Base-by-base conservation (phyloP, 2,113 vertebrate species). In the Forbesichthys papilliferus region DNA sequence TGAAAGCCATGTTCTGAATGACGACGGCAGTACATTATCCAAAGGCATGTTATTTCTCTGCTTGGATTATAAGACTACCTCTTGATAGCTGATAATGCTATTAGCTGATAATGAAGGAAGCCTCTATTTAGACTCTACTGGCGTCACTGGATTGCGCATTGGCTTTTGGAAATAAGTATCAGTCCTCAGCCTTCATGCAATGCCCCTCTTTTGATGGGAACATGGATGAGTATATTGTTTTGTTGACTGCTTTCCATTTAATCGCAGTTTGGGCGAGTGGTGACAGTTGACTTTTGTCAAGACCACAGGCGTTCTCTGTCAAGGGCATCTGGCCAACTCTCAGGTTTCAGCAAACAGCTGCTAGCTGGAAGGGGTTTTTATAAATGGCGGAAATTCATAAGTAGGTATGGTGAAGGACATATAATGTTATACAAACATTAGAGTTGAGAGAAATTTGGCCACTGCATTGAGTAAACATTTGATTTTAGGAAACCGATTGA, bases 1-100 rank as follows among this genome's bases (percentile, higher is more conserved):
- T 80, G 66, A 79, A 83, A 80, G 81, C 71, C 64, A 57, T 80
- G 74, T 71, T 78, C 59, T 49, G 58, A 73, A 83, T 86, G 75
- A 72, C 79, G 76, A 80, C 18, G 75, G 69, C 54, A 16, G 64
- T 36, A 36, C 27, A 81, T 80, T 86, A 65, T 78, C 72, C 61
- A 59, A 5, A 78, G 72, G 75, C 71, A 75, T 57, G 61, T 52
- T 66, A 64, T 64, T 36, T 64, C 75, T 76, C 67, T 65, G 68
- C 52, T 57, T 52, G 16, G 65, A 84, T 83, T 78, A 89, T 86
- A 88, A 83, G 83, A 88, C 69, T 83, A 82, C 81, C 81, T 79
- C 79, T 27, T 27, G 27, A 27, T 27, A 27, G 27, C 27, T 27
- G 27, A 27, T 27, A 27, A 27, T 27, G 2, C 27, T 27, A 27